Base-by-base conservation (phyloP, 2,113 vertebrate genomes). In the Odontesthes bonariensis region DNA sequence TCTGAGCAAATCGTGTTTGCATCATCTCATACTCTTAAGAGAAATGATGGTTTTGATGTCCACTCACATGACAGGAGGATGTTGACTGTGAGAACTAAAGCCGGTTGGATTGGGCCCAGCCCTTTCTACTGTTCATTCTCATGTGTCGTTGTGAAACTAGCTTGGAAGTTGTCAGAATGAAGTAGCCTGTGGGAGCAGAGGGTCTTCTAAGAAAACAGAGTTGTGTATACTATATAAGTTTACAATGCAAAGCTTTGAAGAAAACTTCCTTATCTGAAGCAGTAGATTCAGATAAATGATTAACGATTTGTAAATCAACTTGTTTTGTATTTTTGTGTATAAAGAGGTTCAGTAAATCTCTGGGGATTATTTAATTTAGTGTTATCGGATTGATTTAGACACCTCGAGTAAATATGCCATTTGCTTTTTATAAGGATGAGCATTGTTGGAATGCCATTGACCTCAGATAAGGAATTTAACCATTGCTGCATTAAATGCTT, bases 61-160 rank as follows among this genome's bases (percentile, higher is more conserved):
- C 44, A 74, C 12, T 51, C 42, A 9, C 31, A 40, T 23, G 6
- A 44, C 16, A 40, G 16, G 53, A 47, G 1, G 0, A 20, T n/a
- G 71, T 22, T 62, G 57, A 54, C 8, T 14, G 51, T 35, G 32
- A 51, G 13, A 55, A 22, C 20, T 23, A 46, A 13, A 27, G 11
- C 19, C 13, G 38, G 12, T 62, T 32, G 35, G n/a, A 23, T 63
- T 69, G 11, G 5, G 49, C 35, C 17, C 38, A 31, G 31, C 54
- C 23, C 3, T 68, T 58, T 75, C 58, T 65, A 6, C 32, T 40
- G 35, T 80, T 49, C 61, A 27, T 16, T 67, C 68, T 46, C 75
- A 10, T 73, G 9, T 69, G 62, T 85, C 35, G 53, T 68, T 80
- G 53, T 82, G 70, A 66, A 56, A 5, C 27, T 71, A 71, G 63